Conservation (phyloP, 2,888 invertebrate genomes). For the Geotrupes spiniger region DNA sequence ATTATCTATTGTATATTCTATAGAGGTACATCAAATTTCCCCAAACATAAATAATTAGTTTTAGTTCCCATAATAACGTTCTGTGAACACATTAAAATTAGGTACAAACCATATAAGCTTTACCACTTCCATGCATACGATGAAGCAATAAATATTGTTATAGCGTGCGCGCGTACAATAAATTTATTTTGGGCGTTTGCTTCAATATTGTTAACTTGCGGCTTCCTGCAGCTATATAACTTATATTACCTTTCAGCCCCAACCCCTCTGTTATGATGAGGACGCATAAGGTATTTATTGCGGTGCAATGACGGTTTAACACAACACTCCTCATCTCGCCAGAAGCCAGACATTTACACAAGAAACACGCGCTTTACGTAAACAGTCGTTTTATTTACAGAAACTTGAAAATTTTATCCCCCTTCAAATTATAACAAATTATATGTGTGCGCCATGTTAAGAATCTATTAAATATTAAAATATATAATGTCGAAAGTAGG, state of each 20-base stretch:
- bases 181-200: slow-evolving; percentile 11
- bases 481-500: too few relatives aligned
- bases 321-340: slow-evolving; percentile 40
- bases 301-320: slow-evolving; percentile 43
- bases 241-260: slow-evolving; percentile 19
- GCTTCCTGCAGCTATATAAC: slow-evolving; percentile 16
- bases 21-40: too few relatives aligned
- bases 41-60: too few relatives aligned
- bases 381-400: slow-evolving; percentile 33
- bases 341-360: slow-evolving; percentile 43
- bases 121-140: slow-evolving; percentile 5
- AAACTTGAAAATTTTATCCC: slow-evolving; percentile 11
- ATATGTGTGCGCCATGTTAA: too few relatives aligned
- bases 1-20: too few relatives aligned
- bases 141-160: slow-evolving; percentile 17
- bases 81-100: too few relatives aligned
- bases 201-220: slow-evolving; percentile 7
- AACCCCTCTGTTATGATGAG: slow-evolving; percentile 34
- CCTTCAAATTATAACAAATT: too few relatives aligned
- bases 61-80: too few relatives aligned
- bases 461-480: too few relatives aligned
- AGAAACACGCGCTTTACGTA: slow-evolving; percentile 41
- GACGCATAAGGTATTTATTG: slow-evolving; percentile 37
- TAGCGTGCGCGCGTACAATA: slow-evolving; percentile 16
- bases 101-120: not conserved